A percentile compares a stretch with the other conserved stretches of the same genome.
Conservation (phyloP, 2,113 vertebrate species). For the Origma solitaria region DNA sequence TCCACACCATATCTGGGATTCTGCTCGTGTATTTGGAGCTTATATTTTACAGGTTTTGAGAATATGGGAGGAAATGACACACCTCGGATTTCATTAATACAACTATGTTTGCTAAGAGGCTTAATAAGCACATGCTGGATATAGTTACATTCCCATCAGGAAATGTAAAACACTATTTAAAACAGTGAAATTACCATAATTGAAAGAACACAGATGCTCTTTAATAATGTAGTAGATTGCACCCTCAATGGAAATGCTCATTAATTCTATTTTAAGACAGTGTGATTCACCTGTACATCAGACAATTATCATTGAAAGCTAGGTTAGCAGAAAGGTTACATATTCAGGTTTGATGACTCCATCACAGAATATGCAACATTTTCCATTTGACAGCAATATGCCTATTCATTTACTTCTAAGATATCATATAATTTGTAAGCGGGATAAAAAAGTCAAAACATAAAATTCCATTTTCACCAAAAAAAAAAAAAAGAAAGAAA, state of each 20-base stretch:
- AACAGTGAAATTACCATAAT: conserved; percentile 60
- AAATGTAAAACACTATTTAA: conserved; percentile 62
- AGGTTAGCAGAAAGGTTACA: conserved; percentile 57
- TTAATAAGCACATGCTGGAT: conserved; percentile 53
- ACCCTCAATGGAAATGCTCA: conserved; percentile 42
- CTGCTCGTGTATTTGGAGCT: neutral
- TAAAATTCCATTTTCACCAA: neutral
- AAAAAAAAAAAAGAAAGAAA: neutral
- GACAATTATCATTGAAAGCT: conserved; percentile 52
- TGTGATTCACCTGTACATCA: conserved; percentile 45
- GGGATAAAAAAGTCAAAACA: neutral
- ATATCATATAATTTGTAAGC: neutral
- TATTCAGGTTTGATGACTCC: conserved; percentile 30
- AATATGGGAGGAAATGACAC: neutral
- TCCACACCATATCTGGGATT: neutral
- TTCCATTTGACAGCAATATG: neutral
- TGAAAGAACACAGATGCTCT: conserved; percentile 64
- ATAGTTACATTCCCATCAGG: conserved; percentile 49
- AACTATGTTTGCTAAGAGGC: neutral
- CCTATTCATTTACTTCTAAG: neutral
- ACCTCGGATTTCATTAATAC: neutral
- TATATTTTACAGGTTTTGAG: neutral
- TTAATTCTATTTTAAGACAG: conserved; percentile 67
- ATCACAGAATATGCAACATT: neutral
- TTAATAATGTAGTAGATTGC: conserved; percentile 66